Base-by-base conservation (phyloP, 2,888 invertebrate species). In the Aspidiotus rigidus region DNA sequence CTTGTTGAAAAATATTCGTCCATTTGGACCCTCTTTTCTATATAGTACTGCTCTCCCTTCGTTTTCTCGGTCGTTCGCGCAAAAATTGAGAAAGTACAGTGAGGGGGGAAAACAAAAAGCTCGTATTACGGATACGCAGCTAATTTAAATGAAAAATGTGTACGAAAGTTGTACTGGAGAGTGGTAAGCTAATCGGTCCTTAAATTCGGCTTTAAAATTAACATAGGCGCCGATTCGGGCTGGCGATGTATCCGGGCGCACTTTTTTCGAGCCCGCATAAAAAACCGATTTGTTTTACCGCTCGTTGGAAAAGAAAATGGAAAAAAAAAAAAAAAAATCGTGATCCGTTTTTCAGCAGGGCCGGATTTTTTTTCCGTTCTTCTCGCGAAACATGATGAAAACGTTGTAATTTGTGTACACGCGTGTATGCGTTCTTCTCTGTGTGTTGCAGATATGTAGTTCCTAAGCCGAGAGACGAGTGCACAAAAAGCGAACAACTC, bases 401-500 rank as follows among this genome's bases (percentile, higher is more conserved):
- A 59, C 39, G 28, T 59, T 28, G 28, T 28, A 59, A 59, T 28
- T 59, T 10, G 11, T 13, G 15, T 55, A 16, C 17, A 16, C n/a
- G 15, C n/a, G 13, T 53, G 11, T 53, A 13, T 53, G 11, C n/a
- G 11, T 53, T 53, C n/a, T 53, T 44, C 13, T 61, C 8, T 61
- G 41, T 8, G 57, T 53, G 59, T 66, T 70, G 71, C 74, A 84
- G 86, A 79, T 81, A 84, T 78, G 93, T 95, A 71, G 96, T 97
- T 69, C 98, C 97, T 56, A 98, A 96, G 79, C 96, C 96, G 70
- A 85, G 97, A 74, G 84, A 83, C 56, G 86, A 93, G 59, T 98
- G 97, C 82, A 80, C 86, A 41, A 98, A 98, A 82, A 83, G 89
- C 69, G 97, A 98, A 80, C 97, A 98, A 79, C 82, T 98, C 74